These are phyloP conservation scores for Ictalurus furcatus DNA, from an alignment of 2,113 vertebrate genomes.

Conservation along the genomic window DNA sequence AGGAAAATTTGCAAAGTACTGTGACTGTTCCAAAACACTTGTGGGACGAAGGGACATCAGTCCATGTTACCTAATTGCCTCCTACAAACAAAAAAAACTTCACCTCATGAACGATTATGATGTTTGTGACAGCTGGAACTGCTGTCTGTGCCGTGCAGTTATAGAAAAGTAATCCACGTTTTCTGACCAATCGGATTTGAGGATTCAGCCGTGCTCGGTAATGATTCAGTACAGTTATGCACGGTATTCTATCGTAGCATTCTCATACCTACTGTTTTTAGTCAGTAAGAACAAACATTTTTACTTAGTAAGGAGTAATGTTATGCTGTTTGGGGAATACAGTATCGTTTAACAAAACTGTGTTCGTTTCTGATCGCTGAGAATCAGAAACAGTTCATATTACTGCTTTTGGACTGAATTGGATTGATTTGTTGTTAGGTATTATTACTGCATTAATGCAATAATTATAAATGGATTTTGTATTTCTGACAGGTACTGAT, in stretches of 20 bases:
- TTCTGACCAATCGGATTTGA: background rate
- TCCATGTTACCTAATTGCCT: background rate
- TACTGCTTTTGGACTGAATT: background rate
- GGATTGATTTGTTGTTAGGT: too few relatives aligned
- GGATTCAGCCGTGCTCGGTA: background rate
- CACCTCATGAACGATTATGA: background rate
- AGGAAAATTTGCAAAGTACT: background rate
- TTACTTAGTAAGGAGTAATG: background rate
- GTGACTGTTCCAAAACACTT: background rate
- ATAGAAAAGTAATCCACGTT: background rate
- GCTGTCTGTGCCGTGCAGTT: background rate
- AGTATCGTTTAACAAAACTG: background rate
- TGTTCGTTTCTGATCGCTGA: background rate
- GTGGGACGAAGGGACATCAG: background rate
- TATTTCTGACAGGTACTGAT: constrained; percentile 84
- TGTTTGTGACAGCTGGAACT: background rate
- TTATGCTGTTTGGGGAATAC: background rate
- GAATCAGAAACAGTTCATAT: background rate
- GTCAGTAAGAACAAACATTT: background rate
- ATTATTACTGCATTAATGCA: background rate
- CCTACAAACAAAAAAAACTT: background rate
- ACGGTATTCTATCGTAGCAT: background rate
- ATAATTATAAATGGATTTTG: constrained; percentile 5
- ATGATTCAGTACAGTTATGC: background rate
- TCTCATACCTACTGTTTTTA: background rate